A percentile compares a stretch with the other conserved stretches of the same genome.
Evolutionary conservation across 1,140 invertebrate species (phyloP).

Genomic region (Nephila pilipes): DNA sequence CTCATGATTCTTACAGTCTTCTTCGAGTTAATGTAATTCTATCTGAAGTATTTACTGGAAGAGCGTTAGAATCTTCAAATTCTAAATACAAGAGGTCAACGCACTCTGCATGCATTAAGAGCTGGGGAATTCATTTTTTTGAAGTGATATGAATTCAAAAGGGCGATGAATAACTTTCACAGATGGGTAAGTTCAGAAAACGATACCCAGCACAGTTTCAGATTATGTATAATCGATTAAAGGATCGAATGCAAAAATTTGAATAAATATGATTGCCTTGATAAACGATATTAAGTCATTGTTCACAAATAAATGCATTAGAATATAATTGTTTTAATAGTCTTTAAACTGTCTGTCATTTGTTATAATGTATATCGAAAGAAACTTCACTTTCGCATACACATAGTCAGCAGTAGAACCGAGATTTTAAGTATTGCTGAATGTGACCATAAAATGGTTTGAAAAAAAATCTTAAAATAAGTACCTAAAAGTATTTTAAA

Average conservation of each 20-base stretch:
- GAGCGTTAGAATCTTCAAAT: neutral
- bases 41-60: neutral
- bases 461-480: no score
- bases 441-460: no score
- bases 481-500: no score
- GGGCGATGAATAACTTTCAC: neutral
- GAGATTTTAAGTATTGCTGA: no score
- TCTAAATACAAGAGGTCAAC: neutral
- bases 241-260: neutral
- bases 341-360: no score
- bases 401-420: no score
- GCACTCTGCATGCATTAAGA: neutral
- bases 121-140: neutral
- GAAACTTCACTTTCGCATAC: no score
- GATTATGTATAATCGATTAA: neutral
- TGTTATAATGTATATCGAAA: no score
- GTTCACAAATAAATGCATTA: no score
- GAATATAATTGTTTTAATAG: no score
- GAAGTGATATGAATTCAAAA: neutral
- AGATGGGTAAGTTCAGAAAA: neutral
- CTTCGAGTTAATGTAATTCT: neutral
- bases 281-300: no score
- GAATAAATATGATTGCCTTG: no score
- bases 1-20: neutral
- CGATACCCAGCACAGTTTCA: neutral